Conservation (phyloP, 2,888 invertebrate genomes). For the Ernsta delagoae region DNA sequence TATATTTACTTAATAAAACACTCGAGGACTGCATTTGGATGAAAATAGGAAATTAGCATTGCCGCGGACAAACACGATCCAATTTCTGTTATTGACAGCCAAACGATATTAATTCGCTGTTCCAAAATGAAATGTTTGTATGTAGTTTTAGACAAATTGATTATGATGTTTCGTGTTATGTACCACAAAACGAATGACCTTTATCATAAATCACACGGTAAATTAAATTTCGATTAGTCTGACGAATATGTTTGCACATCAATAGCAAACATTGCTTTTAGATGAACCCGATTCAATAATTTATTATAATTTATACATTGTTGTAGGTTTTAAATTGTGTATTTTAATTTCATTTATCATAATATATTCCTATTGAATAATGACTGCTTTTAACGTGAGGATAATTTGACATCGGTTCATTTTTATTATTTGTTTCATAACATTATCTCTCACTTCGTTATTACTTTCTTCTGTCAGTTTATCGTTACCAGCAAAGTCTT, state of each 20-base stretch:
- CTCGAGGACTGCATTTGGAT: slow-evolving; percentile 27
- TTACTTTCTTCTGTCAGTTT: no score
- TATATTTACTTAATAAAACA: neutral
- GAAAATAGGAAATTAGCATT: slow-evolving; percentile 34
- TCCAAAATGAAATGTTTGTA: slow-evolving; percentile 27
- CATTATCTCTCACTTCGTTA: no score
- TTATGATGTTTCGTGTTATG: slow-evolving; percentile 18
- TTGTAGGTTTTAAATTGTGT: no score
- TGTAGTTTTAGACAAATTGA: slow-evolving; percentile 26
- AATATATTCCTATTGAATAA: no score
- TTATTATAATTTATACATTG: slow-evolving; percentile 1
- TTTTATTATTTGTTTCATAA: no score
- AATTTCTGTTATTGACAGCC: slow-evolving; percentile 34
- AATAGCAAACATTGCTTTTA: neutral
- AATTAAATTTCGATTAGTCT: slow-evolving; percentile 4
- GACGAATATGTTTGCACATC: slow-evolving; percentile 3
- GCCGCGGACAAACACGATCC: slow-evolving; percentile 29
- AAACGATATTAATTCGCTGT: slow-evolving; percentile 31
- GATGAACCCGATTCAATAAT: neutral
- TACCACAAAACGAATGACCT: neutral
- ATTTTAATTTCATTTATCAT: no score
- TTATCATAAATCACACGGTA: slow-evolving; percentile 11
- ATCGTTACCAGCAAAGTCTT: no score
- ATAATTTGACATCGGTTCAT: no score
- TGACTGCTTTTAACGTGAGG: no score